phyloP scores from a whole-genome alignment of 1,140 invertebrate genomes.

The Pentalonia nigronervosa region DNA sequence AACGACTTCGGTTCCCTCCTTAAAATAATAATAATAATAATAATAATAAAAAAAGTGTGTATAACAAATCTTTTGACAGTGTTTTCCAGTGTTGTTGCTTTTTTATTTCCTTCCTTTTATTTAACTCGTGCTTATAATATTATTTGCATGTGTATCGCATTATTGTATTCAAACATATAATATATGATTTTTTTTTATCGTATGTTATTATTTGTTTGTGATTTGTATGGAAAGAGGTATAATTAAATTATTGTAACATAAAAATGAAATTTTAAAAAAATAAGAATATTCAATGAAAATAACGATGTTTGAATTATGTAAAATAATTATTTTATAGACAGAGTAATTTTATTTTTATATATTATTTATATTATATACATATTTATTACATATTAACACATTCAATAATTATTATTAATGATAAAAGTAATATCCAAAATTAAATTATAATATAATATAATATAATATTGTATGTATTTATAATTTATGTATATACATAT shows the following conservation, averaged over 20 bases:
- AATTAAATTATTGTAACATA: background rate
- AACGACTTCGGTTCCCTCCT: slow-evolving; percentile 51
- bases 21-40: slow-evolving; percentile 44
- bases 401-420: no score
- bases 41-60: slow-evolving; percentile 37
- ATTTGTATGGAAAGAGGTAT: background rate
- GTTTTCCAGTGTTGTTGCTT: slow-evolving; percentile 39
- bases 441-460: no score
- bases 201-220: background rate
- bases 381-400: background rate
- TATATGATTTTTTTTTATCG: background rate
- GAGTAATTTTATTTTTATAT: background rate
- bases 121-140: background rate
- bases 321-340: background rate
- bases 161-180: background rate
- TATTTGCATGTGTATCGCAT: background rate
- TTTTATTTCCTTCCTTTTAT: slow-evolving; percentile 8
- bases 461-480: no score
- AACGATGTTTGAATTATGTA: background rate
- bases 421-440: no score
- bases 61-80: slow-evolving; percentile 57
- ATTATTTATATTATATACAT: background rate
- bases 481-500: background rate
- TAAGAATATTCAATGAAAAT: background rate
- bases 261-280: background rate